Evolutionary conservation across 2,113 vertebrate species (phyloP).

Genomic region (Poeciliopsis turrubarensis): DNA sequence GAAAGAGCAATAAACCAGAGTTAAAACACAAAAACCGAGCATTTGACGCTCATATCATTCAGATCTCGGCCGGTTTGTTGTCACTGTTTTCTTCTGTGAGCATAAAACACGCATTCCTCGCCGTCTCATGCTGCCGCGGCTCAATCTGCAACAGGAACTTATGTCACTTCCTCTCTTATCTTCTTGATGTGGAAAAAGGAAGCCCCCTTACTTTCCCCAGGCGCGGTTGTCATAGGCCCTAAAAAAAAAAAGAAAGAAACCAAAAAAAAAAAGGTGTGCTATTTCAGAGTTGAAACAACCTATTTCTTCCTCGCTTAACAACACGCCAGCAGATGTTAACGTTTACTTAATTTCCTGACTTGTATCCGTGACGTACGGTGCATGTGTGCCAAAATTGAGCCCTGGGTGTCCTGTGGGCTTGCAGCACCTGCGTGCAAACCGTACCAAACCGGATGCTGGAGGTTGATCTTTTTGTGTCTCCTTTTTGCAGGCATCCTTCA

Average conservation of each 20-base stretch:
- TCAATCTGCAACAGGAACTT: constrained; percentile 67
- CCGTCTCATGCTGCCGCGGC: constrained; percentile 37
- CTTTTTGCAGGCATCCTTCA: constrained; percentile 30
- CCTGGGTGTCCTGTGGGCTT: not conserved
- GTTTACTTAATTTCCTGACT: constrained; percentile 14
- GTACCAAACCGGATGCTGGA: constrained; percentile 54
- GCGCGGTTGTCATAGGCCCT: constrained; percentile 35
- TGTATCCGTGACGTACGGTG: constrained; percentile 14
- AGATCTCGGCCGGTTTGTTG: constrained; percentile 2
- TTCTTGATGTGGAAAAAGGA: constrained; percentile 70
- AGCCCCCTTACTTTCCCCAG: constrained; percentile 70
- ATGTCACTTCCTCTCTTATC: constrained; percentile 77
- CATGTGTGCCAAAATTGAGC: constrained; percentile 14
- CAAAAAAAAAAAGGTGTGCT: not conserved
- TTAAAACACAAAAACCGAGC: constrained; percentile 3
- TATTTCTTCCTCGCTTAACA: not conserved
- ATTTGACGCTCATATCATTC: not conserved
- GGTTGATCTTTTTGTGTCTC: constrained; percentile 35
- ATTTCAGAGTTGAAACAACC: constrained; percentile 34
- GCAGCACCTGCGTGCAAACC: constrained; percentile 40
- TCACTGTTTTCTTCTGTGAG: constrained; percentile 25
- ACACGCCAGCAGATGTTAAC: constrained; percentile 3
- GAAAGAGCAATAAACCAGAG: constrained; percentile 8
- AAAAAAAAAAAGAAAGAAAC: not conserved
- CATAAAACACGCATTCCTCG: constrained; percentile 29